A percentile compares a stretch with the other conserved stretches of the same genome.
phyloP scores from a whole-genome alignment of 2,113 vertebrate genomes.

The Catharus bicknelli region DNA sequence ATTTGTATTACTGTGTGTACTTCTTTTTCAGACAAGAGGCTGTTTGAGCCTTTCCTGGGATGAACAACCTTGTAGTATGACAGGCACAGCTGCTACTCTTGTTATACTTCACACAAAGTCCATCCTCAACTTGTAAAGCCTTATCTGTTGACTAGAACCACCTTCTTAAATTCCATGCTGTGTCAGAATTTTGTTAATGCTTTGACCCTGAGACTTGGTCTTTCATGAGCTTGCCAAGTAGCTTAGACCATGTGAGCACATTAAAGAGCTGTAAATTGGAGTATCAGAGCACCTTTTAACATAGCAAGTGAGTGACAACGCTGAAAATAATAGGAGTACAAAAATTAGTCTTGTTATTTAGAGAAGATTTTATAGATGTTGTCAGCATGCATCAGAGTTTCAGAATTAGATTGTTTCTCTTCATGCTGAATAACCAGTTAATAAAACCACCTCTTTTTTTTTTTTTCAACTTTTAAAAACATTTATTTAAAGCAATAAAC shows the following conservation, averaged over 20 bases:
- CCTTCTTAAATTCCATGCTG: not conserved
- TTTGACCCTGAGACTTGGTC: not conserved
- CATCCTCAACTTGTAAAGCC: not conserved
- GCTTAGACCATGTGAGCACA: not conserved
- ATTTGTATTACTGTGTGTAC: not conserved
- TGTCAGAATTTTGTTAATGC: not conserved
- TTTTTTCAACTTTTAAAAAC: not conserved
- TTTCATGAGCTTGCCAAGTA: not conserved
- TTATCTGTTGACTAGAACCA: not conserved
- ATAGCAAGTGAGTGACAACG: not conserved
- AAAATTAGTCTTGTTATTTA: not conserved
- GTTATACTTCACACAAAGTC: not conserved
- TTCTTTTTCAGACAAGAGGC: not conserved
- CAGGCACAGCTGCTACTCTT: not conserved
- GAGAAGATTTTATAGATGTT: not conserved
- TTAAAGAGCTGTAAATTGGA: not conserved
- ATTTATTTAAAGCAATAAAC: slow-evolving; percentile 87
- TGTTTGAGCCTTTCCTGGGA: not conserved
- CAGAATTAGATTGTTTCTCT: not conserved
- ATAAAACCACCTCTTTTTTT: not conserved
- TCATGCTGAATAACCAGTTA: not conserved
- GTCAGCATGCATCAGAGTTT: not conserved
- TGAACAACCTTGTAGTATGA: not conserved
- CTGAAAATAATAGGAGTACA: not conserved
- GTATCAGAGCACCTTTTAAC: not conserved